These are phyloP conservation scores for Drosophila sp. DNA, from an alignment of 1,140 invertebrate species.

Conservation along the genomic window DNA sequence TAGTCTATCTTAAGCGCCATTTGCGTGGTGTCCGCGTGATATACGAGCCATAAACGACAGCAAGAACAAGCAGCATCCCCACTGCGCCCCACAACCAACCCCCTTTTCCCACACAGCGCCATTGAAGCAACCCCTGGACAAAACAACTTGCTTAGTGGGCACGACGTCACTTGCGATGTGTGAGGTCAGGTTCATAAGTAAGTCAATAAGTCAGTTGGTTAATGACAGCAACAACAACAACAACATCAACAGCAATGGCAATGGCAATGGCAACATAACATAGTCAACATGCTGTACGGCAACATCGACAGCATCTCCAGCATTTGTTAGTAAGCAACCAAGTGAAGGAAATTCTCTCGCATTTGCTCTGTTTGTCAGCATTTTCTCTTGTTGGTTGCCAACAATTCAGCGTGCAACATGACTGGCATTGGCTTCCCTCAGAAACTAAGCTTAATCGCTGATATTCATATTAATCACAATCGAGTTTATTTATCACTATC, in stretches of 20 bases:
- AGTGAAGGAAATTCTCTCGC: constrained; percentile 40
- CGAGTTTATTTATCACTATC: too few relatives aligned
- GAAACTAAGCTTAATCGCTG: not conserved
- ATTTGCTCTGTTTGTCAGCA: constrained; percentile 38
- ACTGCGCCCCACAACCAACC: constrained; percentile 3
- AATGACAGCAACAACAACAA: constrained; percentile 61
- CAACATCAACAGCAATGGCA: constrained; percentile 34
- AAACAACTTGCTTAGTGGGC: constrained; percentile 31
- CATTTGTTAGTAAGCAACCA: not conserved
- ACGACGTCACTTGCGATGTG: constrained; percentile 56
- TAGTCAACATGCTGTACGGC: not conserved
- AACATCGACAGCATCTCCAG: constrained; percentile 7
- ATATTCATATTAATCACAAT: too few relatives aligned
- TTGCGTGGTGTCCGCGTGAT: constrained; percentile 57
- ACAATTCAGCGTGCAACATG: constrained; percentile 45
- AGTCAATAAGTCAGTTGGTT: constrained; percentile 80
- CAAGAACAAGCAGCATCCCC: constrained; percentile 1
- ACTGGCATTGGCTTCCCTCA: not conserved
- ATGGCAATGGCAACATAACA: constrained; percentile 33
- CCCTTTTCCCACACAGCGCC: not conserved
- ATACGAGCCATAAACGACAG: constrained; percentile 57
- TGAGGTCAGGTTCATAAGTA: constrained; percentile 80
- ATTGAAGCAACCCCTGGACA: constrained; percentile 25
- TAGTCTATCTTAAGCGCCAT: constrained; percentile 56
- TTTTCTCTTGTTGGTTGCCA: constrained; percentile 33